Percentiles rank a stretch among this genome's conserved stretches.
Evolutionary conservation across 1,140 invertebrate genomes (phyloP).

Genomic region (Plectrocnemia conspersa): DNA sequence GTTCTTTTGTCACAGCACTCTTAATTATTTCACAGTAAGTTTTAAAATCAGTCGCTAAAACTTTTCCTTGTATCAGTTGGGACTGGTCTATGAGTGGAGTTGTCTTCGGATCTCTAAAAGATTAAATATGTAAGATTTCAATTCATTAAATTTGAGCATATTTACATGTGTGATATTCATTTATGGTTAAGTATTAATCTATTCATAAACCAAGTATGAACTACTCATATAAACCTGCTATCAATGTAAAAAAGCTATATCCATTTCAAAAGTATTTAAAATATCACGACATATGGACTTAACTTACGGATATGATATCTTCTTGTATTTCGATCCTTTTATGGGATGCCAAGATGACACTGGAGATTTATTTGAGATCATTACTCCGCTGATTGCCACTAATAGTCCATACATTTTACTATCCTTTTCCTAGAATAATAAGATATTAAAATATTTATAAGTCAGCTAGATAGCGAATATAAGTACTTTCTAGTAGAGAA

Average conservation of each 20-base stretch:
- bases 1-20: conserved; percentile 10
- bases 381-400: conserved; percentile 60
- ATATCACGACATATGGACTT: too few relatives aligned
- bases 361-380: conserved; percentile 64
- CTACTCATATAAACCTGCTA: too few relatives aligned
- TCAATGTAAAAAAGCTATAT: too few relatives aligned
- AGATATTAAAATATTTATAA: conserved; percentile 9
- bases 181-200: too few relatives aligned
- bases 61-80: conserved; percentile 46
- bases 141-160: too few relatives aligned
- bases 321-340: conserved; percentile 51
- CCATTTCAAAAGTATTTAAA: too few relatives aligned
- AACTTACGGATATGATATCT: conserved; percentile 48
- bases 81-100: conserved; percentile 38
- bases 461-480: background rate
- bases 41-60: conserved; percentile 46
- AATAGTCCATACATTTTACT: conserved; percentile 53
- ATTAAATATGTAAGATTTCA: too few relatives aligned
- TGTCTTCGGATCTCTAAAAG: conserved; percentile 30
- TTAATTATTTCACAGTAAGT: conserved; percentile 47
- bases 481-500: background rate
- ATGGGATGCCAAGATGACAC: conserved; percentile 68
- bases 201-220: too few relatives aligned
- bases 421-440: conserved; percentile 44
- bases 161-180: too few relatives aligned